Conservation (phyloP, 2,113 vertebrate species). For the Elanus axillaris region DNA sequence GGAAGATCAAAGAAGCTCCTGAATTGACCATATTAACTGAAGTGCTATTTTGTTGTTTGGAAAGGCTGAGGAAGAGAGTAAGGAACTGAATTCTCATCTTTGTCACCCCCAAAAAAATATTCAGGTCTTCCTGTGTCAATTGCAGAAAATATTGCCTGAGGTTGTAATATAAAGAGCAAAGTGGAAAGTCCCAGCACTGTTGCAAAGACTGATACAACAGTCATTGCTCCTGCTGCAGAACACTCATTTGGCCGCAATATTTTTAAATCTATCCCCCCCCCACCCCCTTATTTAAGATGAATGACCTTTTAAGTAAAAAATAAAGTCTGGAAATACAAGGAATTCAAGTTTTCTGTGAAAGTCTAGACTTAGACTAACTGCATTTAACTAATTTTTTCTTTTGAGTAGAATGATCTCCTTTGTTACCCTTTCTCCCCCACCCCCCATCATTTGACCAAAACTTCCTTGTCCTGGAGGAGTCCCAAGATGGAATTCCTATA, state of each 20-base stretch:
- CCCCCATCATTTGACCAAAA: not conserved
- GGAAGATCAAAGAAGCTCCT: not conserved
- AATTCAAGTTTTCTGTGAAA: not conserved
- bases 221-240: not conserved
- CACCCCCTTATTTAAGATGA: fast-evolving
- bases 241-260: not conserved
- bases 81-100: not conserved
- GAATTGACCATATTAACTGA: not conserved
- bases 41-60: not conserved
- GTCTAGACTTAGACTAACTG: not conserved
- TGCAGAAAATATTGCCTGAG: not conserved
- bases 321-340: not conserved
- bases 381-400: not conserved
- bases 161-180: not conserved
- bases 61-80: not conserved
- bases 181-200: not conserved
- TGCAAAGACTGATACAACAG: not conserved
- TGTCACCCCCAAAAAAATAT: not conserved
- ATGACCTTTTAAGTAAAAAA: not conserved
- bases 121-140: not conserved
- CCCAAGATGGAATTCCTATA: not conserved
- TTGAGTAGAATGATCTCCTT: not conserved
- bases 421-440: not conserved
- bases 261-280: not conserved
- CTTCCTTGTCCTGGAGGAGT: not conserved